These are phyloP conservation scores for Diglossa cyanea DNA, from an alignment of 2,797 vertebrate genomes.

Conservation along the genomic window DNA sequence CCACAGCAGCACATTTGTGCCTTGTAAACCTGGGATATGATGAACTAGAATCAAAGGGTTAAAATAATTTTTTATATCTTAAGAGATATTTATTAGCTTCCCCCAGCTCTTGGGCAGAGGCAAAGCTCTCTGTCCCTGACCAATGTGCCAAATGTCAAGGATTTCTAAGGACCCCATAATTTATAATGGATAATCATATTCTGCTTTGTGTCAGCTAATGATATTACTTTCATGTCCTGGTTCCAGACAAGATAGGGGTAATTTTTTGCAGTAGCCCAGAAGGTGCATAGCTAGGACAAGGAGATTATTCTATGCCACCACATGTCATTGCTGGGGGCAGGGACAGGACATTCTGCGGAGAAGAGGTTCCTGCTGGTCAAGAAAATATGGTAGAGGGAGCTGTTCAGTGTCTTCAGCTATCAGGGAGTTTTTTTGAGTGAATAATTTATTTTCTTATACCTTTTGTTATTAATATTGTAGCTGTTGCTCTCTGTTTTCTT, in stretches of 20 bases:
- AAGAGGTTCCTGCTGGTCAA: not conserved
- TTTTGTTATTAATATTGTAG: not conserved
- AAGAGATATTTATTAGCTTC: not conserved
- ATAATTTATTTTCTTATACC: not conserved
- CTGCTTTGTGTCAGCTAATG: not conserved
- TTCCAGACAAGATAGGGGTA: not conserved
- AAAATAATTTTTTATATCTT: not conserved
- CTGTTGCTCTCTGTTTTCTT: not conserved
- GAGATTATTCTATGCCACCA: not conserved
- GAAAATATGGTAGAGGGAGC: not conserved
- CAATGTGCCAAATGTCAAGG: not conserved
- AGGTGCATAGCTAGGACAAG: not conserved
- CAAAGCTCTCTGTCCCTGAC: not conserved
- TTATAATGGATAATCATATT: not conserved
- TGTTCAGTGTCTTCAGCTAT: not conserved
- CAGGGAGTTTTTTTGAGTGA: not conserved
- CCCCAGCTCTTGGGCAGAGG: not conserved
- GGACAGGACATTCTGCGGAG: not conserved
- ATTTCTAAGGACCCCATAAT: not conserved
- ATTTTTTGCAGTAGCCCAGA: not conserved
- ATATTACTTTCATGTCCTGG: not conserved
- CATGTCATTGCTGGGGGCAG: not conserved
- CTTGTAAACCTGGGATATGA: not conserved
- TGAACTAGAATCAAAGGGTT: not conserved
- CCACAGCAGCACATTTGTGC: not conserved